Conservation (phyloP, 2,113 vertebrate species). For the Cynopterus brachyotis region DNA sequence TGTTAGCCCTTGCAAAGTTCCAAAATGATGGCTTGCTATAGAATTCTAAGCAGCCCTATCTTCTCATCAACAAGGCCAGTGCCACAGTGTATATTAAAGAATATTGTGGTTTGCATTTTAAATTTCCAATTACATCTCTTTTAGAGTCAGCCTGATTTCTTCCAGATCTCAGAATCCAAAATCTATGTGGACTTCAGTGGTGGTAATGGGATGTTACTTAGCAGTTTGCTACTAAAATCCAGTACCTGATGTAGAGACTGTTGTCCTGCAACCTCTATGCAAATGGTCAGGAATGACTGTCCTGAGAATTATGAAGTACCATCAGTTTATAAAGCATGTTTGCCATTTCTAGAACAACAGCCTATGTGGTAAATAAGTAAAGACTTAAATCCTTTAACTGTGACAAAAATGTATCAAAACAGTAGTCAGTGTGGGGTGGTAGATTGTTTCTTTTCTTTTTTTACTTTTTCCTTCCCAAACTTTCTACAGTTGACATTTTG, state of each 20-base stretch:
- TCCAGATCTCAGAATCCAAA: neutral
- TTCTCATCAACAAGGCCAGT: neutral
- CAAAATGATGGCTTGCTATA: neutral
- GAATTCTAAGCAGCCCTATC: neutral
- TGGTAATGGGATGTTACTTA: neutral
- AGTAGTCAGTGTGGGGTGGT: neutral
- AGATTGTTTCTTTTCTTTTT: neutral
- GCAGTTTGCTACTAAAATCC: neutral
- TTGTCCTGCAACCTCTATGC: neutral
- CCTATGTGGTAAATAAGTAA: neutral
- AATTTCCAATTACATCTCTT: neutral
- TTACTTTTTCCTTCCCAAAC: neutral
- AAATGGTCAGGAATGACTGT: neutral
- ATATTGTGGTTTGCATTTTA: neutral
- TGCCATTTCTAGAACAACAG: neutral
- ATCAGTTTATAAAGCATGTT: neutral
- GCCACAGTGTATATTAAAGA: neutral
- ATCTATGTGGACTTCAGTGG: neutral
- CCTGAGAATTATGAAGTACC: neutral
- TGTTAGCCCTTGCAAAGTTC: neutral
- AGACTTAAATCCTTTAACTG: neutral
- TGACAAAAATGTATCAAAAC: neutral
- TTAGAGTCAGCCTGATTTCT: neutral
- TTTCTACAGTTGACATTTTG: neutral
- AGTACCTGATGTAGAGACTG: neutral